A percentile compares a stretch with the other conserved stretches of the same genome.
Conservation (phyloP, 2,888 invertebrate species). For the Oxyscelio sp. region DNA sequence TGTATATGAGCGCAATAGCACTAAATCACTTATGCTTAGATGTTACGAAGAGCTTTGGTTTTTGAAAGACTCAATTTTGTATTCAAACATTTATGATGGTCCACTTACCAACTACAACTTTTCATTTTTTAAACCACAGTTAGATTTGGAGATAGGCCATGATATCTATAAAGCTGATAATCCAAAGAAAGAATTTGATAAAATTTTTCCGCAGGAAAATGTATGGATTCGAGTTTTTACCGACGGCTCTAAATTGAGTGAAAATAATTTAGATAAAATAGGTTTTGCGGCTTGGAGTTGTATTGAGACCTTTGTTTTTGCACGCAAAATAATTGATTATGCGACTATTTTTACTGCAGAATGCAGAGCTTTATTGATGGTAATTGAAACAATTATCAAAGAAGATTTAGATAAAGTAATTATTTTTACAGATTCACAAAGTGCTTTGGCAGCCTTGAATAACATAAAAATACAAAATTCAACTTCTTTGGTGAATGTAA, state of each 20-base stretch:
- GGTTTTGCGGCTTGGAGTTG: not conserved
- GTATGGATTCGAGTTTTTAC: not conserved
- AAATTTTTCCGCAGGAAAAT: not conserved
- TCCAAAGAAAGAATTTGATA: conserved; percentile 7
- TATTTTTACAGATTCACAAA: conserved; percentile 10
- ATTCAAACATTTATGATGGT: not conserved
- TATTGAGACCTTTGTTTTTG: not conserved
- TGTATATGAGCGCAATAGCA: conserved; percentile 12
- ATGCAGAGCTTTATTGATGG: not conserved
- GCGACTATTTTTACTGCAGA: conserved; percentile 20
- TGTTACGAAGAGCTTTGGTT: conserved; percentile 12
- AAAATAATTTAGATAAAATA: not conserved
- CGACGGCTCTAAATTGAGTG: not conserved
- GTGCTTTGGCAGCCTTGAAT: not conserved
- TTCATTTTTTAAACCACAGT: not conserved
- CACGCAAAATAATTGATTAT: not conserved
- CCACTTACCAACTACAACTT: not conserved
- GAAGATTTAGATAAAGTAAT: not conserved
- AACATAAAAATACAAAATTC: not conserved
- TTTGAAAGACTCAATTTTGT: conserved; percentile 11
- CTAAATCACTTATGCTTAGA: not conserved
- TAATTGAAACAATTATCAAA: not conserved
- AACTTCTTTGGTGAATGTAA: not conserved
- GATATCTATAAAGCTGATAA: too few species aligned
- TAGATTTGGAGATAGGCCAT: not conserved